These are phyloP conservation scores for Hippopotamyrus pictus DNA, from an alignment of 2,797 vertebrate genomes.

Conservation along the genomic window DNA sequence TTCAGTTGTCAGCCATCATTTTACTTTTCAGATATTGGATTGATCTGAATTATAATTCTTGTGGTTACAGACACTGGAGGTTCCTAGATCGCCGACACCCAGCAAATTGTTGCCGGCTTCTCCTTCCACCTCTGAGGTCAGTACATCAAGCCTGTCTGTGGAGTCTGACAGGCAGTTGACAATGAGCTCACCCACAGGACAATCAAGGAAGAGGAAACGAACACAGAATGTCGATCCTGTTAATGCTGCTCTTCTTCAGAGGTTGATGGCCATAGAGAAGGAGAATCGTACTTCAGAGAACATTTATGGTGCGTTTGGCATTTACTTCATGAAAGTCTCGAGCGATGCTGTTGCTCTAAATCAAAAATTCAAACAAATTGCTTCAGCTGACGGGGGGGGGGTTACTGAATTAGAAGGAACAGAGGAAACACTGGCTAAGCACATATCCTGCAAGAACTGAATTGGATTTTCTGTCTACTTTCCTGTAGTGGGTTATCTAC, in stretches of 20 bases:
- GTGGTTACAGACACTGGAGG: not conserved
- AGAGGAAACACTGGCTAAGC: not conserved
- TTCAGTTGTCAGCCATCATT: not conserved
- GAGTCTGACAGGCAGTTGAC: not conserved
- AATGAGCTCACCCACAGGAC: not conserved
- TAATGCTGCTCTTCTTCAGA: not conserved
- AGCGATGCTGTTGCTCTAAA: not conserved
- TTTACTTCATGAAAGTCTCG: not conserved
- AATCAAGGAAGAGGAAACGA: not conserved
- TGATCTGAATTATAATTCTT: not conserved
- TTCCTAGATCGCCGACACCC: not conserved
- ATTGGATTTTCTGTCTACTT: not conserved
- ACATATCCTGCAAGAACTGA: not conserved
- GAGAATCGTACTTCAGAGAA: not conserved
- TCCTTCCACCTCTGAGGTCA: not conserved
- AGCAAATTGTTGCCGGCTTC: not conserved
- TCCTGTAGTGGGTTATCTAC: not conserved
- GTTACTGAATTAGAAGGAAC: not conserved
- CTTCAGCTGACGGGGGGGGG: not conserved
- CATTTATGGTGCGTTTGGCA: not conserved
- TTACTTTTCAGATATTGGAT: not conserved
- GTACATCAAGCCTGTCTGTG: not conserved
- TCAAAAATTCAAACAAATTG: not conserved
- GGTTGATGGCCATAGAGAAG: not conserved
- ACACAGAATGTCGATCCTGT: not conserved